Base-by-base conservation (phyloP, 2,113 vertebrate genomes). In the Rousettus leschenaultii region DNA sequence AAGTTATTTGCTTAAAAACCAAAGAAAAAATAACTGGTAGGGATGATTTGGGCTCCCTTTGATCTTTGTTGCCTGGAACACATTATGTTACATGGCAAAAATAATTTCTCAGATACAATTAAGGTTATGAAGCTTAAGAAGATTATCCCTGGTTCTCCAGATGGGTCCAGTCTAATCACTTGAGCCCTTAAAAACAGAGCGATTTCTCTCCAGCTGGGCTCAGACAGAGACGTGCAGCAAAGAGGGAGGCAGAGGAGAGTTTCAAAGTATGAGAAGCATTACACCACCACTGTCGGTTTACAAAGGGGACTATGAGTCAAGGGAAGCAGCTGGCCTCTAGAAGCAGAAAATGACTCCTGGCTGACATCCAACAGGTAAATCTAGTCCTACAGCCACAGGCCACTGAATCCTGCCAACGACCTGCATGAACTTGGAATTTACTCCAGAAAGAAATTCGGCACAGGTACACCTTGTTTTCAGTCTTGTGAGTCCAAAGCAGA, bases 311-410 rank as follows among this genome's bases (percentile, higher is more conserved):
- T 26, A 3, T 19, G 33, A 86, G 2, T 45, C 6, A 53, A 38
- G 24, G 21, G 66, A 26, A 2, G 0, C 35, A 6, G 5, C 24
- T 19, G 57, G 2, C 22, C 10, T 21, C 12, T 26, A 12, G 11
- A 59, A 30, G 26, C 15, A 35, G 57, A 53, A 7, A 35, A 30
- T 24, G 10, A 33, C 2, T 6, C 21, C 35, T 38, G 0, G 40
- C 59, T 45, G 57, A 73, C 14, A 66, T 35, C 22, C 10, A 35
- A 14, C 0, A 75, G 80, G 33, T 43, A 10, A 90, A 84, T 7
- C 63, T 28, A 71, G 7, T 3, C 24, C 51, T 51, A 16, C 0
- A 24, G 16, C 5, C 5, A 71, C 8, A 86, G 26, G 21, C 28
- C 45, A 33, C 19, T 38, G 43, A 70, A 68, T 33, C 16, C 35